Evolutionary conservation across 2,797 vertebrate species (phyloP).

Genomic region (Poecile montanus): DNA sequence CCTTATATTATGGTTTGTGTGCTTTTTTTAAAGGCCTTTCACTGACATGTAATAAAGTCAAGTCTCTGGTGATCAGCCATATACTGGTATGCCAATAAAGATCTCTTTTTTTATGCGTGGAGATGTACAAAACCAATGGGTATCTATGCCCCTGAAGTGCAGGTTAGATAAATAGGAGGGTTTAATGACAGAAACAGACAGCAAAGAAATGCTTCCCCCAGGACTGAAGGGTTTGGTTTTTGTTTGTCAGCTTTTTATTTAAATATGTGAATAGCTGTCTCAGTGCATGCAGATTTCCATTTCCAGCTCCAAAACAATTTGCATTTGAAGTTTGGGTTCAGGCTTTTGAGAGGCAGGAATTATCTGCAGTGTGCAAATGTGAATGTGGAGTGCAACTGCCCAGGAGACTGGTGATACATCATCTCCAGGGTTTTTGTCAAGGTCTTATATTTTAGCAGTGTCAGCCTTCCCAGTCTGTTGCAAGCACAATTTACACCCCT

Average conservation of each 20-base stretch:
- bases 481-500: slow-evolving; percentile 51
- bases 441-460: slow-evolving; percentile 55
- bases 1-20: background rate
- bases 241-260: background rate
- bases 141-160: background rate
- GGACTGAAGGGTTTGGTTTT: background rate
- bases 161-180: background rate
- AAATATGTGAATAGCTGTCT: background rate
- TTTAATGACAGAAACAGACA: background rate
- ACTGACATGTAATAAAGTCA: background rate
- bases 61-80: background rate
- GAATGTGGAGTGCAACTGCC: slow-evolving; percentile 18
- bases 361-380: slow-evolving; percentile 24
- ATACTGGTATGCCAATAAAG: background rate
- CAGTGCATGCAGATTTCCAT: background rate
- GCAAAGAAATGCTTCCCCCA: background rate
- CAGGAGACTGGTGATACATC: slow-evolving; percentile 44
- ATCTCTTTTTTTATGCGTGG: background rate
- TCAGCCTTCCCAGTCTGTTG: slow-evolving; percentile 46
- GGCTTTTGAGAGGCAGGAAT: slow-evolving; percentile 9
- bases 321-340: slow-evolving; percentile 13
- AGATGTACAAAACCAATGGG: background rate
- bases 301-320: background rate
- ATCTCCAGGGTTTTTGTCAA: slow-evolving; percentile 50
- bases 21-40: background rate